Evolutionary conservation across 2,888 invertebrate genomes (phyloP).

Genomic region (Pegoplata infirma): DNA sequence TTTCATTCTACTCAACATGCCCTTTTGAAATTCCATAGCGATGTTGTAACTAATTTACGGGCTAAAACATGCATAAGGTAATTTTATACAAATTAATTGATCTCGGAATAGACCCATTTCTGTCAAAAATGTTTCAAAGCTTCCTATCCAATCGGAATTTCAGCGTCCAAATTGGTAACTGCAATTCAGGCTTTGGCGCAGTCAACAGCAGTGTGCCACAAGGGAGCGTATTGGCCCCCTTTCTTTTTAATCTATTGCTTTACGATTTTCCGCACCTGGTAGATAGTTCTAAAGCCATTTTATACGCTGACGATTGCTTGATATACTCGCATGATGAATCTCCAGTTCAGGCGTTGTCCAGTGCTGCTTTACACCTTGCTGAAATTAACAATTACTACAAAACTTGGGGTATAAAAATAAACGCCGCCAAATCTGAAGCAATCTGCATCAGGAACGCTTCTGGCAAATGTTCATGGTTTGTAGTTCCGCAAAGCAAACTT

Average conservation of each 20-base stretch:
- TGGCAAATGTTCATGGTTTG: slow-evolving; percentile 21
- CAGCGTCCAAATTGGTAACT: slow-evolving; percentile 1
- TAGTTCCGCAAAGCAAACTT: no score
- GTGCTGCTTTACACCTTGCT: background rate
- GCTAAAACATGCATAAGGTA: slow-evolving; percentile 25
- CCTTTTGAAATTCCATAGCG: no score
- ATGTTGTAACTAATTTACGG: slow-evolving; percentile 17
- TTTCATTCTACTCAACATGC: slow-evolving; percentile 28
- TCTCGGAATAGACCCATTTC: slow-evolving; percentile 1
- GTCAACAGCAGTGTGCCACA: slow-evolving; percentile 39
- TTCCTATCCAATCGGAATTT: slow-evolving; percentile 22
- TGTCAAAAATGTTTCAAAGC: slow-evolving; percentile 17
- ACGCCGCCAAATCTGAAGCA: slow-evolving; percentile 19
- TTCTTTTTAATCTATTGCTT: no score
- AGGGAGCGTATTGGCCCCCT: slow-evolving; percentile 31
- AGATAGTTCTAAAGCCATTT: background rate
- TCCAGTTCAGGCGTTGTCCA: background rate
- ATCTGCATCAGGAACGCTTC: slow-evolving; percentile 28
- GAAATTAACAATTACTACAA: background rate
- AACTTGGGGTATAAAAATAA: slow-evolving; percentile 8
- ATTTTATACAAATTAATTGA: slow-evolving; percentile 14
- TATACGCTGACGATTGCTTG: slow-evolving; percentile 17
- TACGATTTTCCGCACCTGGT: background rate
- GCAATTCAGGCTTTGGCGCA: background rate
- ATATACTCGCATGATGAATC: slow-evolving; percentile 3